These are phyloP conservation scores for Hanleya hanleyi DNA, from an alignment of 2,888 invertebrate species.

Conservation along the genomic window DNA sequence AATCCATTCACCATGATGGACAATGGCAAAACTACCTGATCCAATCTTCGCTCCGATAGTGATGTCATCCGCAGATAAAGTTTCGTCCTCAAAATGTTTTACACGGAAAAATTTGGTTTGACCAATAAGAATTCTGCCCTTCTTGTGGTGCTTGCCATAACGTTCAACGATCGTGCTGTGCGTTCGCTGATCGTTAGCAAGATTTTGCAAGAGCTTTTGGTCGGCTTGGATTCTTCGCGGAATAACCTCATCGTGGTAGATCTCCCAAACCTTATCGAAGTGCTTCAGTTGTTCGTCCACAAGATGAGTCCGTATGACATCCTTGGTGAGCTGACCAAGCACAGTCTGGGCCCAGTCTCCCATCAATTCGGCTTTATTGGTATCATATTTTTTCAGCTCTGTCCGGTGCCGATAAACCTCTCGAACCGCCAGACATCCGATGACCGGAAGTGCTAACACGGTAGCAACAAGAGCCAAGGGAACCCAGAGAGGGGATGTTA, in stretches of 20 bases:
- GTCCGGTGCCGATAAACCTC: background rate
- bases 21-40: background rate
- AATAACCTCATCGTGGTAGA: background rate
- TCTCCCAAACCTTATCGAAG: too few relatives aligned
- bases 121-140: background rate
- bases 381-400: background rate
- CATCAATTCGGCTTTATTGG: background rate
- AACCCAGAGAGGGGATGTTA: slow-evolving; percentile 8
- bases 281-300: background rate
- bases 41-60: background rate
- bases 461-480: slow-evolving; percentile 8
- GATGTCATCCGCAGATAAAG: background rate
- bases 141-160: background rate
- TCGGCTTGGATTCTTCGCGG: background rate
- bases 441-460: slow-evolving; percentile 1
- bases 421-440: background rate
- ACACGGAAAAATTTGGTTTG: background rate
- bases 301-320: background rate
- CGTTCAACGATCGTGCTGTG: background rate
- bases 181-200: background rate
- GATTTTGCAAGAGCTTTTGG: background rate
- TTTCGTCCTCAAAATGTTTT: background rate
- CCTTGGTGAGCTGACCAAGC: background rate
- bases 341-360: background rate
- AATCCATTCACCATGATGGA: background rate